These are phyloP conservation scores for Otolemur garnettii DNA, from an alignment of 2,113 vertebrate genomes.

Conservation along the genomic window DNA sequence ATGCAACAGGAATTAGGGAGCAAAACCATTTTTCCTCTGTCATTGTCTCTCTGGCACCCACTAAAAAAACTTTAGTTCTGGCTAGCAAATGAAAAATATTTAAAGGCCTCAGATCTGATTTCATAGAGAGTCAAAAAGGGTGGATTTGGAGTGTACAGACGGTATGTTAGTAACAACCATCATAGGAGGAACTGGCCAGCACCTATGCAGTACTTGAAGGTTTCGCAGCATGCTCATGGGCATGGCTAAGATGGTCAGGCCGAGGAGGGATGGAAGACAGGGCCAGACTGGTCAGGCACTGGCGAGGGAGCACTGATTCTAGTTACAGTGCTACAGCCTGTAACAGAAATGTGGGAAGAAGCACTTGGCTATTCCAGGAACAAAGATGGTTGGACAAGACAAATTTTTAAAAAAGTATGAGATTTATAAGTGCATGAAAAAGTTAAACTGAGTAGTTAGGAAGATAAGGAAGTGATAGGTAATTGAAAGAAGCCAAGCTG, in stretches of 20 bases:
- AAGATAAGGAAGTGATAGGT: not conserved
- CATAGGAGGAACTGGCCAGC: not conserved
- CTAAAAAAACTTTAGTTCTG: not conserved
- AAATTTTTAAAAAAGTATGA: not conserved
- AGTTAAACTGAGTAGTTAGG: not conserved
- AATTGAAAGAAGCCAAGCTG: not conserved
- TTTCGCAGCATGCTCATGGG: rapidly evolving
- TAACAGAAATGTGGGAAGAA: not conserved
- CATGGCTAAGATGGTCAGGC: not conserved
- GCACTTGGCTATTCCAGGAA: not conserved
- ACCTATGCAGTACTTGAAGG: not conserved
- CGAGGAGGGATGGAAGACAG: not conserved
- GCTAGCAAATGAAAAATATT: not conserved
- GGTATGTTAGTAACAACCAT: not conserved
- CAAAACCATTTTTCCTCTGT: not conserved
- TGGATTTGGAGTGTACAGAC: not conserved
- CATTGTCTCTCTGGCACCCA: not conserved
- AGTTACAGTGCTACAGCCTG: not conserved
- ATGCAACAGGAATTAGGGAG: not conserved
- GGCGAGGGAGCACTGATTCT: not conserved
- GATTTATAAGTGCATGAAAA: not conserved
- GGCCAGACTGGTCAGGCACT: not conserved
- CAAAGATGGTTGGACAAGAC: not conserved
- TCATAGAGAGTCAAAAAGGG: not conserved
- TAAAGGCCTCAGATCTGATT: not conserved